Evolutionary conservation across 2,113 vertebrate genomes (phyloP).

Genomic region (Anguilla rostrata): DNA sequence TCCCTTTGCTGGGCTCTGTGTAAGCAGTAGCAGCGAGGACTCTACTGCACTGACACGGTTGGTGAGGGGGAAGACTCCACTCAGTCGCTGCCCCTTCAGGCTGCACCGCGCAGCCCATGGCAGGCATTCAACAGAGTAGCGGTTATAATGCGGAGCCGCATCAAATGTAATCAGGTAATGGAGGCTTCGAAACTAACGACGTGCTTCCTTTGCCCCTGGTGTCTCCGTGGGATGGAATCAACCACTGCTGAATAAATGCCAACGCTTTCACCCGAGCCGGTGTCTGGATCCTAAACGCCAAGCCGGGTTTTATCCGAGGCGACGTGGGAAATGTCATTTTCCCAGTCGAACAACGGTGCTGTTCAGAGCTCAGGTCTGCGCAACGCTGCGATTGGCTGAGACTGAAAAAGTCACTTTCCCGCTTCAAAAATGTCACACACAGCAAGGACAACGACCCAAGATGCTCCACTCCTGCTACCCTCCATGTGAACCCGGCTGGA

Average conservation of each 20-base stretch:
- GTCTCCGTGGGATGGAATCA: not conserved
- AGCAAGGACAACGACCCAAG: not conserved
- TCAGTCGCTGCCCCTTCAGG: not conserved
- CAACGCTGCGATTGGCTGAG: not conserved
- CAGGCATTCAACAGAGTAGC: not conserved
- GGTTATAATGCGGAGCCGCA: not conserved
- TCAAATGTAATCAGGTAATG: conserved; percentile 11
- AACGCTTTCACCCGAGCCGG: not conserved
- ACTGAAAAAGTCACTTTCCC: not conserved
- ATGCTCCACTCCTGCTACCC: not conserved
- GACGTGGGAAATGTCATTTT: not conserved
- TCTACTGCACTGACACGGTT: not conserved
- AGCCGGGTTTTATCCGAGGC: not conserved
- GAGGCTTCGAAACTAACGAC: not conserved
- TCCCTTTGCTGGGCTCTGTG: not conserved
- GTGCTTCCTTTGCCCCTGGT: not conserved
- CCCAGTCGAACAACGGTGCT: not conserved
- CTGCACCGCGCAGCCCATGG: not conserved
- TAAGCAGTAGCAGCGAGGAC: not conserved
- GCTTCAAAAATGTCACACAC: not conserved
- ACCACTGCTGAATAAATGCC: not conserved
- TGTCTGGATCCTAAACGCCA: not conserved
- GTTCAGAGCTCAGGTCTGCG: not conserved
- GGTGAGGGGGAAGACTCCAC: not conserved
- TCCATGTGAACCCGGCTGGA: not conserved